phyloP scores from a whole-genome alignment of 2,113 vertebrate species.

The Sarotherodon lohbergeri region DNA sequence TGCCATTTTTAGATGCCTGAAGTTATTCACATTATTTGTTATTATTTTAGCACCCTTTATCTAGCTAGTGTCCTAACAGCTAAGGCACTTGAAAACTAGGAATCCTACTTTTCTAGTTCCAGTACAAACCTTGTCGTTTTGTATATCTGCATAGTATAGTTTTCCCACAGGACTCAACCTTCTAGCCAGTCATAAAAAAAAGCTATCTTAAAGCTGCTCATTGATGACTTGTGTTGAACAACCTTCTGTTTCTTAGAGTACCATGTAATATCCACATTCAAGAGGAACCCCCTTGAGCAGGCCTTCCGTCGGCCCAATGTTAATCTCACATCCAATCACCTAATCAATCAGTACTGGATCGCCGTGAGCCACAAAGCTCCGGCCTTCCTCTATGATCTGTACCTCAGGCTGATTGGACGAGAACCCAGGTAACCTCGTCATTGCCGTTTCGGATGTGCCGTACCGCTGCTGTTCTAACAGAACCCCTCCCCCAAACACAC shows the following conservation, averaged over 20 bases:
- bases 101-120: rapidly evolving
- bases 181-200: background rate
- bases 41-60: background rate
- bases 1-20: background rate
- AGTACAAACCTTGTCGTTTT: background rate
- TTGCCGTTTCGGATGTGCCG: conserved; percentile 21
- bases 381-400: conserved; percentile 98
- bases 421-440: conserved; percentile 94
- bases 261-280: conserved; percentile 99
- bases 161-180: background rate
- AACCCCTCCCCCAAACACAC: background rate
- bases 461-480: conserved; percentile 2
- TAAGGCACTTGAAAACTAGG: rapidly evolving
- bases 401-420: conserved; percentile 99
- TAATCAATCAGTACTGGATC: conserved; percentile 99
- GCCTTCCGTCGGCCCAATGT: conserved; percentile 99
- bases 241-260: conserved; percentile 94
- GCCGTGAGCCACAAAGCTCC: conserved; percentile 99
- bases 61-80: rapidly evolving
- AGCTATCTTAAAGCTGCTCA: background rate
- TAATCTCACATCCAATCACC: conserved; percentile 99
- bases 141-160: background rate
- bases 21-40: background rate
- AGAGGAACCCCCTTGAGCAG: conserved; percentile 99
- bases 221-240: conserved; percentile 61